Conservation (phyloP, 2,797 vertebrate genomes). For the Myiotriccus ornatus region DNA sequence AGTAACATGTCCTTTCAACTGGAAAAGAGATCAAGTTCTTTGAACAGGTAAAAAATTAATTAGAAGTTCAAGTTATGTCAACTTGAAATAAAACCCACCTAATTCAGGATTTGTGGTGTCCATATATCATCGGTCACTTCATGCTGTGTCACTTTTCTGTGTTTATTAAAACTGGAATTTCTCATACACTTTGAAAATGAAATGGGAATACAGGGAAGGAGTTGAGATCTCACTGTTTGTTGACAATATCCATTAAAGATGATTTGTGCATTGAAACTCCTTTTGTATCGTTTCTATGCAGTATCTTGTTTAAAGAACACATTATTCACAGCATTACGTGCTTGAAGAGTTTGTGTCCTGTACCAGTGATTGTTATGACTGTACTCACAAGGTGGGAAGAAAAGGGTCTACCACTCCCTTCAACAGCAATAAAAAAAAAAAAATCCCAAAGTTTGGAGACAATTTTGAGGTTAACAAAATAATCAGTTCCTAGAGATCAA, state of each 20-base stretch:
- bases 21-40: background rate
- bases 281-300: background rate
- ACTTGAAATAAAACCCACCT: background rate
- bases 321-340: background rate
- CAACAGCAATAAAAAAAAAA: background rate
- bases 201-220: background rate
- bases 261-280: background rate
- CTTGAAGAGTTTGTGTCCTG: background rate
- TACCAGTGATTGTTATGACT: background rate
- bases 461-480: background rate
- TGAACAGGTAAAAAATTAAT: conserved; percentile 15
- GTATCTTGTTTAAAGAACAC: background rate
- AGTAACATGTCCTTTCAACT: background rate
- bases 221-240: background rate
- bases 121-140: conserved; percentile 1
- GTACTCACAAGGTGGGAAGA: background rate
- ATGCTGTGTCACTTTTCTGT: background rate
- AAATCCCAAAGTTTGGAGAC: background rate
- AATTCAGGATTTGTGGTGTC: conserved; percentile 18
- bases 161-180: conserved; percentile 6
- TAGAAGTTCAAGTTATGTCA: background rate
- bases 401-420: background rate
- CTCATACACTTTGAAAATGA: background rate
- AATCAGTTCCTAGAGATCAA: background rate
- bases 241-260: background rate